A percentile compares a stretch with the other conserved stretches of the same genome.
Evolutionary conservation across 1,140 invertebrate species (phyloP).

Genomic region (Drosophila nebulosa): DNA sequence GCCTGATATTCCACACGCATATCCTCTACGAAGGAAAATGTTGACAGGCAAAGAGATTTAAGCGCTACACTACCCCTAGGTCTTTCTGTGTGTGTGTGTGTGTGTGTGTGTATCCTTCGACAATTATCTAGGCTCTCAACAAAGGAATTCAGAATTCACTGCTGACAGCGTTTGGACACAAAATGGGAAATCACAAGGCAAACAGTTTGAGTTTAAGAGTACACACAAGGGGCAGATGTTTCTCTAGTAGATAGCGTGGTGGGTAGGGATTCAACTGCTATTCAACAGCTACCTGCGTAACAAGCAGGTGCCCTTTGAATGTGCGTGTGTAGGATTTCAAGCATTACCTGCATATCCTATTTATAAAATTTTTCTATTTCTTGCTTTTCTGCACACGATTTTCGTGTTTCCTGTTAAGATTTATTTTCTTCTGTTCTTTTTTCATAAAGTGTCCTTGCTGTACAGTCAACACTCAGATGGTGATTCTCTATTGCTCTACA

Average conservation of each 20-base stretch:
- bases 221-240: conserved; percentile 59
- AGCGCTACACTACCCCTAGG: not conserved
- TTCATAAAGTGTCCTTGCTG: conserved; percentile 48
- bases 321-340: conserved; percentile 7
- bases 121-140: conserved; percentile 59
- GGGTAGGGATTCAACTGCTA: conserved; percentile 3
- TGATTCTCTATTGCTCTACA: conserved; percentile 24
- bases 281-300: conserved; percentile 61
- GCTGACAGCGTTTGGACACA: conserved; percentile 34
- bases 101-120: conserved; percentile 23
- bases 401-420: conserved; percentile 62
- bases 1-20: conserved; percentile 47
- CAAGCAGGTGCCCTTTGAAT: conserved; percentile 46
- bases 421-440: too few relatives aligned
- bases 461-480: conserved; percentile 54
- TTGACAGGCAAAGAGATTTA: conserved; percentile 47
- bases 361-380: conserved; percentile 58
- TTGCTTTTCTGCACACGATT: conserved; percentile 46
- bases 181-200: conserved; percentile 68
- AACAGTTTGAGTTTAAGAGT: not conserved
- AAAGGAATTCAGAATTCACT: conserved; percentile 52
- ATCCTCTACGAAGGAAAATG: conserved; percentile 47
- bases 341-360: conserved; percentile 68
- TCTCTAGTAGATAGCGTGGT: conserved; percentile 43
- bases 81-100: conserved; percentile 8